Percentiles rank a stretch among this genome's conserved stretches.
Conservation (phyloP, 1,140 invertebrate species). For the Wiebesia pumilae region DNA sequence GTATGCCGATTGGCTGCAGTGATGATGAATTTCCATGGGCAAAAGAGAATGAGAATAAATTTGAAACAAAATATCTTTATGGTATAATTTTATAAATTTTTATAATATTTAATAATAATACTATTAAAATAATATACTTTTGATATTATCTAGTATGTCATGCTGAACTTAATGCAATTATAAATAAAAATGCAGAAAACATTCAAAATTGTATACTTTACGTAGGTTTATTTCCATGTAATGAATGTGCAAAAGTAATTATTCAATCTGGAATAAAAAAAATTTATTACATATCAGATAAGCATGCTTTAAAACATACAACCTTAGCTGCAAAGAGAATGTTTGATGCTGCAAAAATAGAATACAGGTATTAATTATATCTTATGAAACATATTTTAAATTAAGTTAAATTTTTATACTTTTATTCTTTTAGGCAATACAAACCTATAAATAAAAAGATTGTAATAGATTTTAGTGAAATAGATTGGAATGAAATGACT, state of each 20-base stretch:
- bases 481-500: constrained; percentile 75
- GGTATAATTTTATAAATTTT: constrained; percentile 75
- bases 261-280: constrained; percentile 93
- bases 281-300: constrained; percentile 88
- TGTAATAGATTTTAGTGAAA: constrained; percentile 81
- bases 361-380: constrained; percentile 74
- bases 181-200: constrained; percentile 90
- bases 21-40: constrained; percentile 94
- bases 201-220: constrained; percentile 89
- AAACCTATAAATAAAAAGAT: constrained; percentile 79
- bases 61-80: constrained; percentile 90
- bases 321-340: constrained; percentile 86
- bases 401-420: constrained; percentile 57
- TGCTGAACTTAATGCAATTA: constrained; percentile 96
- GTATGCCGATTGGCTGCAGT: constrained; percentile 91
- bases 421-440: constrained; percentile 83
- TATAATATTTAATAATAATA: constrained; percentile 20
- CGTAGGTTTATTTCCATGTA: constrained; percentile 93
- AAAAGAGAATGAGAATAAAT: constrained; percentile 75
- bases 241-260: constrained; percentile 97
- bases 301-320: constrained; percentile 81
- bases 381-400: neutral
- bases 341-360: constrained; percentile 85
- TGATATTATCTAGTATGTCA: constrained; percentile 86
- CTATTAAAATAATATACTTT: neutral